Evolutionary conservation across 2,888 invertebrate genomes (phyloP).

Genomic region (Mechanitis mazaeus): DNA sequence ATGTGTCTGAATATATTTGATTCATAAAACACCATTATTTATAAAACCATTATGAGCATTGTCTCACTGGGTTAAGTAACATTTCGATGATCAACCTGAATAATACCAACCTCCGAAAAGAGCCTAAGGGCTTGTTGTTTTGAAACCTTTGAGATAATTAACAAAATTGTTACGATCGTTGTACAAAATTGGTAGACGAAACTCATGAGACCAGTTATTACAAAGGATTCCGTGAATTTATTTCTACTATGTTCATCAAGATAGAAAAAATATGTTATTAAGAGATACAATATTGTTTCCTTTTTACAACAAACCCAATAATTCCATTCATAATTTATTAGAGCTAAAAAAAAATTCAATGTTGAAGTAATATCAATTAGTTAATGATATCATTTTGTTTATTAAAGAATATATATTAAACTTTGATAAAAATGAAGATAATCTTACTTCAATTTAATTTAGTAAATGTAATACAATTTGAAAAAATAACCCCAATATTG

Average conservation of each 20-base stretch:
- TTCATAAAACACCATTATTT: no score
- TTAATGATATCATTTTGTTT: constrained; percentile 12
- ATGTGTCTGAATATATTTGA: no score
- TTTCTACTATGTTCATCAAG: constrained; percentile 18
- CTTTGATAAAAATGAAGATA: no score
- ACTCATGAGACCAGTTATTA: constrained; percentile 35
- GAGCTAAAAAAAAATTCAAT: constrained; percentile 12
- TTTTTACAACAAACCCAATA: constrained; percentile 23
- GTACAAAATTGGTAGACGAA: constrained; percentile 29
- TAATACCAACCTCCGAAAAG: constrained; percentile 7
- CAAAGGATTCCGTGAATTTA: constrained; percentile 33
- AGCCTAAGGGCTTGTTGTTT: constrained; percentile 19
- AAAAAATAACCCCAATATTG: not conserved
- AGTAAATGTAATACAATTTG: not conserved
- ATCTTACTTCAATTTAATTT: no score
- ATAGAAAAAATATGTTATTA: constrained; percentile 27
- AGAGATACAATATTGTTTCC: constrained; percentile 22
- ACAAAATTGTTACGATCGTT: constrained; percentile 37
- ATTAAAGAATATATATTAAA: not conserved
- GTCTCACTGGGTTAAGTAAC: constrained; percentile 7
- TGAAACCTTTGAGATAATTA: constrained; percentile 35
- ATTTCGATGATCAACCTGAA: constrained; percentile 11
- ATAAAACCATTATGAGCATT: not conserved
- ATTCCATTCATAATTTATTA: constrained; percentile 23
- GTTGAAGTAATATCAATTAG: constrained; percentile 1